A percentile compares a stretch with the other conserved stretches of the same genome.
Conservation (phyloP, 64 coral and sea anemone genomes). For the Montipora capricornis region DNA sequence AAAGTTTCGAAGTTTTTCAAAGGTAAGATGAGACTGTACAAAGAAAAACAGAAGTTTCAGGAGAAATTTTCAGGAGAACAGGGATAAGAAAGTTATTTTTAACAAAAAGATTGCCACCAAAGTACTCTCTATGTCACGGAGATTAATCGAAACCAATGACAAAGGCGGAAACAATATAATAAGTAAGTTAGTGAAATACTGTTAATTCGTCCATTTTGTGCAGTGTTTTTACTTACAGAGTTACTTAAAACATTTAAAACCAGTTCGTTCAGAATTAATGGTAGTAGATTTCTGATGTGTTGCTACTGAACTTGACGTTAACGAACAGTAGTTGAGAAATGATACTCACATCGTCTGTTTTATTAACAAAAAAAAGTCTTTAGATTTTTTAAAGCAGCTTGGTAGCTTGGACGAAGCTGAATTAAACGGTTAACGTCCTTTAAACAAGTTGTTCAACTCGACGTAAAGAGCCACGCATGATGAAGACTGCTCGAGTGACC, state of each 20-base stretch:
- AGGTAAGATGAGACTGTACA: neutral
- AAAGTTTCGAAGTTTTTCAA: neutral
- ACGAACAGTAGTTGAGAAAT: neutral
- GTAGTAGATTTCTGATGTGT: neutral
- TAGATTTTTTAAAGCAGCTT: neutral
- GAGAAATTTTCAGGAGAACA: neutral
- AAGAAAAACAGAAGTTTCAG: neutral
- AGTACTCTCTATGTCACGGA: neutral
- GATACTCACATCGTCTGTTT: neutral
- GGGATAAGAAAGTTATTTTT: neutral
- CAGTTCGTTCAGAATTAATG: neutral
- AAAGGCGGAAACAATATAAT: neutral
- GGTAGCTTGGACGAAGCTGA: neutral
- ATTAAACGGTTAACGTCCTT: neutral
- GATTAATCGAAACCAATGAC: no score
- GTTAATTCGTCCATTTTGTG: neutral
- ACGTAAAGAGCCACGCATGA: neutral
- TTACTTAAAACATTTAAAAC: neutral
- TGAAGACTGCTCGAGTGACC: neutral
- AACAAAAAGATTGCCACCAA: neutral
- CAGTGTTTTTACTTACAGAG: neutral
- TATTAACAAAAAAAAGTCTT: neutral
- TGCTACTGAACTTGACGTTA: neutral
- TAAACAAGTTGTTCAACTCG: no score
- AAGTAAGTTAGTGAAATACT: neutral